phyloP scores from a whole-genome alignment of 2,888 invertebrate genomes.

The Limnephilus rhombicus region DNA sequence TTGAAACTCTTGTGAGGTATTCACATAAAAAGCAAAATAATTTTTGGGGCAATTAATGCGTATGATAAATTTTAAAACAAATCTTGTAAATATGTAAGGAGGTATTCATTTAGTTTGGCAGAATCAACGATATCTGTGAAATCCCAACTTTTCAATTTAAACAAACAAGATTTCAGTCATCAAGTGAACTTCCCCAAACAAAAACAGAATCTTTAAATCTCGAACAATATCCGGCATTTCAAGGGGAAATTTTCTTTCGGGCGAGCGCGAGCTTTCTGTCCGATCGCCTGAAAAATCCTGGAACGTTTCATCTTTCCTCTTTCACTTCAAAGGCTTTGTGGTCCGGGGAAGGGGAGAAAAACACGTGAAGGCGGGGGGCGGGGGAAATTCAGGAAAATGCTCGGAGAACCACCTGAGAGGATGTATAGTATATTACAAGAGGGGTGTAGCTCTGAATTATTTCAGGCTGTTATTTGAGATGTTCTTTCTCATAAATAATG shows the following conservation, averaged over 20 bases:
- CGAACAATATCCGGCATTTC: slow-evolving; percentile 15
- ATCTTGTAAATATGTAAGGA: too few species aligned
- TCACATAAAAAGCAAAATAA: too few species aligned
- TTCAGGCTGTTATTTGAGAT: not conserved
- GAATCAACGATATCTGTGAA: too few species aligned
- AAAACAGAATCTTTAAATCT: slow-evolving; percentile 18
- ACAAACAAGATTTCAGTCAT: too few species aligned
- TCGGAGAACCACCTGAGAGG: slow-evolving; percentile 29
- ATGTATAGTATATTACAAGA: not conserved
- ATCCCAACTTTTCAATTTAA: too few species aligned
- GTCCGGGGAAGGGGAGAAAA: slow-evolving; percentile 3
- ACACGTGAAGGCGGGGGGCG: not conserved
- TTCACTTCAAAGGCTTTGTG: slow-evolving; percentile 27
- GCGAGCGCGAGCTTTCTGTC: slow-evolving; percentile 25
- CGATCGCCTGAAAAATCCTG: slow-evolving; percentile 20
- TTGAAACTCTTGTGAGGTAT: too few species aligned
- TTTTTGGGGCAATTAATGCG: too few species aligned
- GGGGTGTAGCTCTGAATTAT: not conserved
- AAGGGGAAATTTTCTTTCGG: not conserved
- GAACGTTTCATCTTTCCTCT: slow-evolving; percentile 15
- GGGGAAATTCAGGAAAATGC: not conserved
- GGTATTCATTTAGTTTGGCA: too few species aligned
- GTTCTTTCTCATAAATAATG: not conserved
- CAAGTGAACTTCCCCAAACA: not conserved
- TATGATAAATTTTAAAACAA: too few species aligned